Evolutionary conservation across 2,113 vertebrate species (phyloP), one percentile per base, ranked within the genome.

Genomic region (Anguilla rostrata): DNA sequence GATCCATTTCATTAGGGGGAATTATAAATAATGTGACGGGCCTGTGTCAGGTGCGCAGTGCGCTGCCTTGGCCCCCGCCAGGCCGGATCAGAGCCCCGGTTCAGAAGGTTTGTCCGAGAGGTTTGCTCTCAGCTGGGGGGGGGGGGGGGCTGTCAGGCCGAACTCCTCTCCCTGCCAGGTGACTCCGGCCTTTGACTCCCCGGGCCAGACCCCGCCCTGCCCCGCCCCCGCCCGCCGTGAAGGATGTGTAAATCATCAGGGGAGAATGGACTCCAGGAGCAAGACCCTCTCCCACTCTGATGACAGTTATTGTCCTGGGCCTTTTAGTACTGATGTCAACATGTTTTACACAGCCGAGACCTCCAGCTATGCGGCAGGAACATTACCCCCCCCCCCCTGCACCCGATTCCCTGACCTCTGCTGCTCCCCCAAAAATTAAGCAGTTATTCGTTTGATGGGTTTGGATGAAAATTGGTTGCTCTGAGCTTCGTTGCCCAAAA

Each of bases 251-350:
- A 87, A 87, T 87, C 83, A 87, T 34, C 56, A 49, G 87, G 43
- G 78, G 41, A 43, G 86, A 84, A 84, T 56, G 83, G 83, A 39
- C 83, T 84, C 82, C 29, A 20, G 53, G 71, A 79, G 49, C 71
- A 60, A 43, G 16, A 57, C 18, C 86, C 82, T 56, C 49, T 83
- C 63, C 34, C 66, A 26, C 41, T n/a, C 12, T 49, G 56, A 79
- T 84, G 83, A 87, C 83, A 85, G 87, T 87, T 87, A 87, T 87
- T 87, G 78, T 85, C 79, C 83, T 49, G 83, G 82, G 82, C 75
- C 86, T 87, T 84, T 87, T 84, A 87, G 83, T 40, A 63, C 57
- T 66, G 1, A 14, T 84, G 78, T 87, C 78, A 66, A 81, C 78
- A 66, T 49, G 63, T 57, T 85, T 80, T 78, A 79, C 34, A 80